Evolutionary conservation across 2,113 vertebrate genomes (phyloP).

Genomic region (Apistogramma diplotaenia): DNA sequence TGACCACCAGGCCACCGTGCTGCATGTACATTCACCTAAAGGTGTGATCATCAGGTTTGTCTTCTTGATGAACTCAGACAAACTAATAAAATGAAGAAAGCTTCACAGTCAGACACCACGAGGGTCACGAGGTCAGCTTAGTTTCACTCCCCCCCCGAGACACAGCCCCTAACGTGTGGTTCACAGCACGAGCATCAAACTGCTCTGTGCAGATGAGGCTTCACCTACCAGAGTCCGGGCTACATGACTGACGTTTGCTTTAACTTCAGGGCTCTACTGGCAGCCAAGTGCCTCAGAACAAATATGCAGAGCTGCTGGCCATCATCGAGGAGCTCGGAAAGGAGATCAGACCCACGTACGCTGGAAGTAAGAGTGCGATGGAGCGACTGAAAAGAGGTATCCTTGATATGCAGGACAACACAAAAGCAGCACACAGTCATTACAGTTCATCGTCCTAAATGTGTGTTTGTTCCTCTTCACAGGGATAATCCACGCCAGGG

Average conservation of each 20-base stretch:
- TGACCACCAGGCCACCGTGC: too few species aligned
- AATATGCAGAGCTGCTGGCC: slow-evolving; percentile 95
- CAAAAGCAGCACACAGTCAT: not conserved
- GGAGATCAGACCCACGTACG: slow-evolving; percentile 96
- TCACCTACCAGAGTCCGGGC: not conserved
- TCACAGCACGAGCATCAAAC: not conserved
- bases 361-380: slow-evolving; percentile 98
- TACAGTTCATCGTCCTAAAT: not conserved
- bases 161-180: not conserved
- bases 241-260: not conserved
- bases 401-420: not conserved
- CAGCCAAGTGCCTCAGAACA: slow-evolving; percentile 96
- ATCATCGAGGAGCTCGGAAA: slow-evolving; percentile 98
- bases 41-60: too few species aligned
- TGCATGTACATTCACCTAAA: too few species aligned
- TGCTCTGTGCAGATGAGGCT: not conserved
- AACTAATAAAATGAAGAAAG: too few species aligned
- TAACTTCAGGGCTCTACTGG: slow-evolving; percentile 83
- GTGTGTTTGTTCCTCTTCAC: not conserved
- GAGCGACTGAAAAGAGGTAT: slow-evolving; percentile 95
- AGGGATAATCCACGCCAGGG: slow-evolving; percentile 98
- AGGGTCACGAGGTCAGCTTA: not conserved
- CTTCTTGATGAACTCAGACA: too few species aligned
- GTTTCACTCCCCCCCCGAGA: not conserved
- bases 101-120: too few species aligned